phyloP scores from a whole-genome alignment of 1,140 invertebrate species.

The Sitophilus oryzae region DNA sequence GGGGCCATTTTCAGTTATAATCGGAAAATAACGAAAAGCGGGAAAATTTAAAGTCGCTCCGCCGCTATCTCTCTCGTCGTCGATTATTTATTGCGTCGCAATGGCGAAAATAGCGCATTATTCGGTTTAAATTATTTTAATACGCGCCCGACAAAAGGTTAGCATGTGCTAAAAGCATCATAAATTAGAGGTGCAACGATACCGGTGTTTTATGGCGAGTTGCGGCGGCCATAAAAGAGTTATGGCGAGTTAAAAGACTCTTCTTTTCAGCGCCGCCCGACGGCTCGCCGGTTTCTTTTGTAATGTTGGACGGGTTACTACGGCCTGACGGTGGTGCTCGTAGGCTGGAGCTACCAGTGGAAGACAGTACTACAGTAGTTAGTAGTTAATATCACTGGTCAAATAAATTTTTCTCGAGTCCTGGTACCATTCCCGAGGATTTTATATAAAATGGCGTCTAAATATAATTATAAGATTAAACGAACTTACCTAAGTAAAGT shows the following conservation, averaged over 20 bases:
- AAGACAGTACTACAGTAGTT: too few relatives aligned
- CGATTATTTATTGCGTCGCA: constrained; percentile 14
- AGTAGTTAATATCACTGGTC: too few relatives aligned
- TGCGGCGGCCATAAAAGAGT: constrained; percentile 1
- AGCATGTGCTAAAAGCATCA: constrained; percentile 10
- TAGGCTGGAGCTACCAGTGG: too few relatives aligned
- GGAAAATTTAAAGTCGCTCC: constrained; percentile 16
- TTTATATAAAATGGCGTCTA: too few relatives aligned
- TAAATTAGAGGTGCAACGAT: constrained; percentile 15
- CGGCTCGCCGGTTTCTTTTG: neutral
- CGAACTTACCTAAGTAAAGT: too few relatives aligned
- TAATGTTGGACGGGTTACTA: too few relatives aligned
- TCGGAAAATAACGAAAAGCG: constrained; percentile 8
- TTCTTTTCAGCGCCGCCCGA: constrained; percentile 3
- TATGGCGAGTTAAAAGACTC: constrained; percentile 4
- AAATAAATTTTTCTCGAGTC: too few relatives aligned
- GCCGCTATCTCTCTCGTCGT: neutral
- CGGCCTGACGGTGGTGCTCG: too few relatives aligned
- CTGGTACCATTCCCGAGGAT: too few relatives aligned
- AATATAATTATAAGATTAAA: too few relatives aligned
- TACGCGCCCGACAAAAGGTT: constrained; percentile 13
- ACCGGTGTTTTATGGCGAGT: constrained; percentile 8
- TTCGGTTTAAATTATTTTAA: constrained; percentile 20
- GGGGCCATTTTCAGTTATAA: neutral
- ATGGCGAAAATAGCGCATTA: constrained; percentile 8